Percentiles rank a stretch among this genome's conserved stretches.
These are phyloP conservation scores for Ptiloglossa arizonensis DNA, from an alignment of 1,140 invertebrate species.

Conservation along the genomic window DNA sequence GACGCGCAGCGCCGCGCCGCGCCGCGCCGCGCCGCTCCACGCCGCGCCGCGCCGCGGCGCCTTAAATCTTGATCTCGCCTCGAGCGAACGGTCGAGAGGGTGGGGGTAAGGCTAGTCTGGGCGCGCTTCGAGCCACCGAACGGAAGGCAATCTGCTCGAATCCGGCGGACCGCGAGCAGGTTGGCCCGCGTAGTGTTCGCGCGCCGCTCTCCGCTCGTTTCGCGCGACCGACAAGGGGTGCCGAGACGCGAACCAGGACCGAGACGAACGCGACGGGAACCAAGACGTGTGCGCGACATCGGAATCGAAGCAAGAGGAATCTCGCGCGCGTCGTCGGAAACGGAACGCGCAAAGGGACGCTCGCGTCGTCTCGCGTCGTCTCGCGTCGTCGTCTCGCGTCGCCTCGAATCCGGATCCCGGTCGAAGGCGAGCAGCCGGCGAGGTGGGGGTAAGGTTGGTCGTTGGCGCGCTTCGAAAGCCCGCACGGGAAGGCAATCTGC, in stretches of 20 bases:
- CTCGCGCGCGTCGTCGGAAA: neutral
- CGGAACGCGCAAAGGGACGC: slow-evolving; percentile 15
- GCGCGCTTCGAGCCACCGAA: slow-evolving; percentile 79
- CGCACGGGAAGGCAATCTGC: slow-evolving; percentile 80
- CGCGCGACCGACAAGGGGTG: slow-evolving; percentile 11
- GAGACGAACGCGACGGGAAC: too few species aligned
- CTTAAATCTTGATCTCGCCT: slow-evolving; percentile 81
- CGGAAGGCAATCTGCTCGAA: slow-evolving; percentile 81
- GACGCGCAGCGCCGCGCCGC: neutral
- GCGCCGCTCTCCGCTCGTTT: neutral
- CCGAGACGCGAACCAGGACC: too few species aligned
- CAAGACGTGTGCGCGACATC: too few species aligned
- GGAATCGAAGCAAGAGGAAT: neutral
- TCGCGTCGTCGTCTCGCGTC: too few species aligned
- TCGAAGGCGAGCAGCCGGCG: slow-evolving; percentile 49
- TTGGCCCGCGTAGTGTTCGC: slow-evolving; percentile 48
- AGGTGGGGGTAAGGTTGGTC: slow-evolving; percentile 78
- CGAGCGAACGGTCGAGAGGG: slow-evolving; percentile 46
- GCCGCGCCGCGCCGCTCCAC: too few species aligned
- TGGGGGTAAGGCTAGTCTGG: slow-evolving; percentile 80
- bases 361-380: slow-evolving; percentile 61
- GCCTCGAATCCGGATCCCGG: slow-evolving; percentile 79
- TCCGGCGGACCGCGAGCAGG: slow-evolving; percentile 80
- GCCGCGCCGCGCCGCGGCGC: slow-evolving; percentile 25
- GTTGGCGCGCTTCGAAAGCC: slow-evolving; percentile 78